phyloP scores from a whole-genome alignment of 2,797 vertebrate genomes.

The Acanthiza pusilla region DNA sequence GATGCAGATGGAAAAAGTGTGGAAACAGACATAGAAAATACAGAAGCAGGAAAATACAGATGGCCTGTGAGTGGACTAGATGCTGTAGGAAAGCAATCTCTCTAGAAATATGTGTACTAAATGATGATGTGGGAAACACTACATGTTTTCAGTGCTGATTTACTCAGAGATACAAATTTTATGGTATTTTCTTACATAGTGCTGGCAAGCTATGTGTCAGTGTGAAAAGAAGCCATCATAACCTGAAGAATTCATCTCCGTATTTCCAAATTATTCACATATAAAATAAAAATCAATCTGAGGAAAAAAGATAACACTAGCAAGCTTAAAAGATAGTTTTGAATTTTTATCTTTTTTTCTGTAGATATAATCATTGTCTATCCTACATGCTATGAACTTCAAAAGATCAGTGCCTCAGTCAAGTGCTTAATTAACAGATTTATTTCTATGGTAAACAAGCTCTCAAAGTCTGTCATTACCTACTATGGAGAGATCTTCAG shows the following conservation, averaged over 20 bases:
- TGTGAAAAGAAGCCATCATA: background rate
- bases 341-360: background rate
- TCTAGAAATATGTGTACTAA: background rate
- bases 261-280: background rate
- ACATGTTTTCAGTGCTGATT: background rate
- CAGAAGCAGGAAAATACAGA: background rate
- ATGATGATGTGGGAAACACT: background rate
- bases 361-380: background rate
- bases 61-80: background rate
- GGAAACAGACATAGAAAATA: background rate
- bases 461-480: background rate
- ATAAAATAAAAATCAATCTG: background rate
- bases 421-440: background rate
- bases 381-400: background rate
- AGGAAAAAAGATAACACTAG: fast-evolving
- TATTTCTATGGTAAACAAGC: background rate
- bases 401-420: background rate
- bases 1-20: background rate
- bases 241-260: background rate
- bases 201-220: background rate
- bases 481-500: background rate
- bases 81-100: background rate
- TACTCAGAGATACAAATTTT: background rate
- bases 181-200: background rate
- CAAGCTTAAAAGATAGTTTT: background rate